Conservation (phyloP, 2,888 invertebrate genomes). For the Apamea monoglypha region DNA sequence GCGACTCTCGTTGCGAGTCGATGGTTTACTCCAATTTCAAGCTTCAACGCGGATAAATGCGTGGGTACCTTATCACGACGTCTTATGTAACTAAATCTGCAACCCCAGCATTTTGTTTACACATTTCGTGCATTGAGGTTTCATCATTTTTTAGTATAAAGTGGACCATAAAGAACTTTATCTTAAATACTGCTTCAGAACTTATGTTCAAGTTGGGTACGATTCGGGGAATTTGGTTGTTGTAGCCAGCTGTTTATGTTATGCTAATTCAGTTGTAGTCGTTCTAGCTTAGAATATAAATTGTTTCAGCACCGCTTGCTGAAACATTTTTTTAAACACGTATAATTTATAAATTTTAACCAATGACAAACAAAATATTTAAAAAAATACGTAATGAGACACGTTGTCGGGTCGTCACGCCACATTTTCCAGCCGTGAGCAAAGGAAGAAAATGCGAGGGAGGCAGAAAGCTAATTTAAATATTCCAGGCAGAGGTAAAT, state of each 20-base stretch:
- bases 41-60: slow-evolving; percentile 65
- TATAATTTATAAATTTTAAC: not conserved
- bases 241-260: slow-evolving; percentile 4
- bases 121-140: slow-evolving; percentile 33
- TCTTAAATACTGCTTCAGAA: slow-evolving; percentile 19
- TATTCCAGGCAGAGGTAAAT: slow-evolving; percentile 57
- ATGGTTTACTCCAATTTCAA: slow-evolving; percentile 69
- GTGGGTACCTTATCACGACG: slow-evolving; percentile 50
- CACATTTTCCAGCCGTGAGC: slow-evolving; percentile 44
- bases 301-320: not conserved
- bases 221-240: not conserved
- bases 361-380: not conserved
- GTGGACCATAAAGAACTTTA: not conserved
- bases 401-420: slow-evolving; percentile 28
- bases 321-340: not conserved
- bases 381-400: slow-evolving; percentile 20
- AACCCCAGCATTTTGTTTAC: slow-evolving; percentile 43
- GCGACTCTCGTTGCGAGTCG: slow-evolving; percentile 62
- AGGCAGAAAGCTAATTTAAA: slow-evolving; percentile 64
- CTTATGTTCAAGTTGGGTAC: not conserved
- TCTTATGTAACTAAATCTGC: slow-evolving; percentile 47
- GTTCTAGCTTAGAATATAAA: not conserved
- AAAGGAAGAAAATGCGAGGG: slow-evolving; percentile 52
- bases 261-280: slow-evolving; percentile 16
- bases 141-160: slow-evolving; percentile 28